These are phyloP conservation scores for Gasteruption jaculator DNA, from an alignment of 2,888 invertebrate genomes.

Conservation along the genomic window DNA sequence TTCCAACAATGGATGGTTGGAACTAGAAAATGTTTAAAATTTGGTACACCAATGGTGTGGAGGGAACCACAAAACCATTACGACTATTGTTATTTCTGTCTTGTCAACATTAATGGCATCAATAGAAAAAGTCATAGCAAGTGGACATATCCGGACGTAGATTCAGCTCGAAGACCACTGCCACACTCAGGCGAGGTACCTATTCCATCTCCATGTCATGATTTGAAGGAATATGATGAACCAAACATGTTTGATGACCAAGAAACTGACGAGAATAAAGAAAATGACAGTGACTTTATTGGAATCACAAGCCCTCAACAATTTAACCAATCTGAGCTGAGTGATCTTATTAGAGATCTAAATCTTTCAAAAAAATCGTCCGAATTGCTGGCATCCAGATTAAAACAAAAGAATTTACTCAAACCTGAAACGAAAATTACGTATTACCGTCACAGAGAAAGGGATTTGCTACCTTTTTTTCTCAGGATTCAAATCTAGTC, in stretches of 20 bases:
- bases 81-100: constrained; percentile 25
- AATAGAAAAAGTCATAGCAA: constrained; percentile 21
- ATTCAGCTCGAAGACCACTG: constrained; percentile 3
- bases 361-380: constrained; percentile 25
- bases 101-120: constrained; percentile 17
- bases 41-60: constrained; percentile 25
- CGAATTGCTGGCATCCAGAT: constrained; percentile 21
- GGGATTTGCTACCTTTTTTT: constrained; percentile 17
- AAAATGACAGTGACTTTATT: constrained; percentile 2
- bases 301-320: constrained; percentile 15
- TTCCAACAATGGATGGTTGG: constrained; percentile 23
- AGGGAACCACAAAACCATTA: constrained; percentile 26
- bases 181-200: background rate
- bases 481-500: constrained; percentile 3
- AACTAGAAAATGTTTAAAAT: constrained; percentile 19
- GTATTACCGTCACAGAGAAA: constrained; percentile 16
- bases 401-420: constrained; percentile 23
- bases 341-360: constrained; percentile 27
- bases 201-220: background rate
- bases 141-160: constrained; percentile 1
- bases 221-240: background rate
- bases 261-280: constrained; percentile 3
- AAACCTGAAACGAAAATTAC: constrained; percentile 13
- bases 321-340: constrained; percentile 24
- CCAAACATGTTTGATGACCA: background rate